Evolutionary conservation across 1,140 invertebrate species (phyloP), one percentile per base, ranked within the genome.

Genomic region (Sipha flava): DNA sequence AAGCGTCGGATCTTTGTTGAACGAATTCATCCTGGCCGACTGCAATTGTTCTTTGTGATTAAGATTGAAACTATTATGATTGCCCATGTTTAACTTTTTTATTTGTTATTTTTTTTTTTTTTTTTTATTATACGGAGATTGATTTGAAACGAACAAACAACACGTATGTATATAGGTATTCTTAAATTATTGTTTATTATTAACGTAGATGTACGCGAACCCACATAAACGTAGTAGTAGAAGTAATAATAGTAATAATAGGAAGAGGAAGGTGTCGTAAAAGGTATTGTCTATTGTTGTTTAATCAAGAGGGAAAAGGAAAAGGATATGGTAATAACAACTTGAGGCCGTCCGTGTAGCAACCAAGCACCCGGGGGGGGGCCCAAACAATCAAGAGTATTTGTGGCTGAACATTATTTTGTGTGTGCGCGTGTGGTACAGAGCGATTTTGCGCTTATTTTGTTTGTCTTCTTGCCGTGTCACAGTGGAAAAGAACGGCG

Each of bases 31-130:
- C 34, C 73, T 40, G n/a, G 73, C 52, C 3, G 29, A 16, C 21
- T 77, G 73, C 21, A 77, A 37, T 37, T 77, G 73, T 40, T 77
- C 73, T 43, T 77, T 77, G 52, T 77, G 73, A 26, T 77, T 77
- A 29, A 77, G 59, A 77, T 77, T 77, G 2, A 77, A 77, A 77
- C 73, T 77, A 21, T 59, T 77, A 10, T 77, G 73, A 4, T 77
- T 77, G 6, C 73, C 73, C 73, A 77, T 77, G 23, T 70, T 70
- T 66, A 21, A 21, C 6, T 16, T 62, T 34, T 62, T 62, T 34
- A 34, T 21, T 21, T 62, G 3, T 12, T 12, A 62, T n/a, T 62
- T 37, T 18, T 21, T 12, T 57, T 54, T 3, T 54, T 26, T 26
- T 14, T 54, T 4, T 54, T 57, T 57, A 6, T n/a, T n/a, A n/a